Percentiles rank a stretch among this genome's conserved stretches.
phyloP scores from a whole-genome alignment of 2,888 invertebrate species.

The Drosophila paracracens region DNA sequence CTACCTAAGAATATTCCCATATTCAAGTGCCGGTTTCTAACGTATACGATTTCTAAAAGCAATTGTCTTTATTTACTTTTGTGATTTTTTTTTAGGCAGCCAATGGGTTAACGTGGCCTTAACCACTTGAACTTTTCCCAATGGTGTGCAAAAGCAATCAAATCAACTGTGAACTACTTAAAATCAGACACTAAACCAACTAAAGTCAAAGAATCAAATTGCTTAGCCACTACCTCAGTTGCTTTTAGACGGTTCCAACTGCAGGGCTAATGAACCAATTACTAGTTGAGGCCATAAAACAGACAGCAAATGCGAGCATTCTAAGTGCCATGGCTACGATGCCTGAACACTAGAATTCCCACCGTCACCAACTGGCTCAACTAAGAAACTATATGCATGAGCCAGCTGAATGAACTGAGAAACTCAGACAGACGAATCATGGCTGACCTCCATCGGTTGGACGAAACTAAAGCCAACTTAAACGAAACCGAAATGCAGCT shows the following conservation, averaged over 20 bases:
- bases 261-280: conserved; percentile 80
- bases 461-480: conserved; percentile 60
- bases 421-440: conserved; percentile 60
- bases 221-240: conserved; percentile 57
- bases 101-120: conserved; percentile 36
- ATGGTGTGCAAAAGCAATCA: conserved; percentile 37
- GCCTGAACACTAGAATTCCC: conserved; percentile 67
- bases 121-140: conserved; percentile 38
- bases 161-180: conserved; percentile 59
- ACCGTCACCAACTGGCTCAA: conserved; percentile 55
- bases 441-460: conserved; percentile 72
- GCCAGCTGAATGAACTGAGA: conserved; percentile 27
- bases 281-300: conserved; percentile 72
- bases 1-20: neutral
- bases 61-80: conserved; percentile 4
- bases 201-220: conserved; percentile 59
- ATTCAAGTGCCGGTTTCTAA: conserved; percentile 2
- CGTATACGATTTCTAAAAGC: conserved; percentile 3
- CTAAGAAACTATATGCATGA: conserved; percentile 48
- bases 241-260: conserved; percentile 44
- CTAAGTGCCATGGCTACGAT: conserved; percentile 45
- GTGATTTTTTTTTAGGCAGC: neutral
- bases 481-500: conserved; percentile 75
- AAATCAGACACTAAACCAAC: conserved; percentile 48
- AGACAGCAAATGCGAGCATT: conserved; percentile 65